Base-by-base conservation (phyloP, 2,888 invertebrate species). In the Troides aeacus region DNA sequence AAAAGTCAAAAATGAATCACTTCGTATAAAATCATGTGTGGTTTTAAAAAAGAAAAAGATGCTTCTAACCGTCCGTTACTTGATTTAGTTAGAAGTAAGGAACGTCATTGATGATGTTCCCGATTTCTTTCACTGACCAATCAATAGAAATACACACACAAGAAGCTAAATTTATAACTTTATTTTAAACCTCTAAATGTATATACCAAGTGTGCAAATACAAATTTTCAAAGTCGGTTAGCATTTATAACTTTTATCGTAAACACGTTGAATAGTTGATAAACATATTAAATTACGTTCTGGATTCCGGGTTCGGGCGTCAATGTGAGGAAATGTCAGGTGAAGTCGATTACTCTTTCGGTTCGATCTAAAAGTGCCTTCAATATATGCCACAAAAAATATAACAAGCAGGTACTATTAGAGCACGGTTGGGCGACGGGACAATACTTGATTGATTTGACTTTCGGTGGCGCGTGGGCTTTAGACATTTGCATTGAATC, bases 401-500 rank as follows among this genome's bases (percentile, higher is more conserved):
- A 72, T 77, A 79, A 82, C 82, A 79, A 71, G 73, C 68, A 60
- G 66, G 75, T 78, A 76, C 79, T 79, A 73, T 74, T 73, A 75
- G 74, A 76, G 70, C 53, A 74, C 78, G 75, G 76, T 68, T 42
- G 57, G 57, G 50, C 50, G 73, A 69, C 75, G 74, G 79, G 76
- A 90, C 87, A 88, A 87, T 85, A 82, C 78, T 78, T 90, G 90
- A 92, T 92, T 84, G 89, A 90, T 91, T 76, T 74, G 72, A 75
- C 63, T 57, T 21, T 61, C 64, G 23, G 30, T 63, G 74, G 50
- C 72, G 79, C 81, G 89, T 89, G 84, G 90, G 90, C 83, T 79
- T 71, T 71, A 71, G 77, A 78, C 78, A 91, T 92, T 92, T 88
- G 89, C 91, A 92, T 92, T 90, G 89, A 92, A 92, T 92, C 77